Evolutionary conservation across 2,113 vertebrate genomes (phyloP).

Genomic region (Clinocottus analis): DNA sequence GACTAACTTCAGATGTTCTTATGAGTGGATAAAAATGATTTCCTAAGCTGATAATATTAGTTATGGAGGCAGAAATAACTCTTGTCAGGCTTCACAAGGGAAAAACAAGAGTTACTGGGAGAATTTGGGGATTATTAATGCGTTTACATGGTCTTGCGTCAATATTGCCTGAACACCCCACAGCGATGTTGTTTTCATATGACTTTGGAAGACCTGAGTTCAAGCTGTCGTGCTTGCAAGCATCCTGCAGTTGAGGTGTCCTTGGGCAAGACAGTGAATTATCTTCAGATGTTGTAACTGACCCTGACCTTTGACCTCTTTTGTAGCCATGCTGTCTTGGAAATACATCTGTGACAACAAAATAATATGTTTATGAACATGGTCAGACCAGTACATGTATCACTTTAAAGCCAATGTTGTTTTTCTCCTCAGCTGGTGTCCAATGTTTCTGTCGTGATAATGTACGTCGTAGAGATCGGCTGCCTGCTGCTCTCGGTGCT

Average conservation of each 20-base stretch:
- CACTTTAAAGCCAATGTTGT: not conserved
- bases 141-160: not conserved
- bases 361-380: not conserved
- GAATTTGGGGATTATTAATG: constrained; percentile 39
- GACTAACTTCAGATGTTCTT: constrained; percentile 17
- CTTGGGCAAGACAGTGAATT: constrained; percentile 47
- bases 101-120: not conserved
- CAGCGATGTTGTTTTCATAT: constrained; percentile 19
- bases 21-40: not conserved
- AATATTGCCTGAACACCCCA: constrained; percentile 7
- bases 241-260: constrained; percentile 34
- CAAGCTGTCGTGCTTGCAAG: constrained; percentile 4
- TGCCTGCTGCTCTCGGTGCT: constrained; percentile 78
- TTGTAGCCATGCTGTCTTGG: constrained; percentile 6
- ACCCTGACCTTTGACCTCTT: constrained; percentile 44
- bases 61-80: constrained; percentile 16
- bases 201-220: constrained; percentile 15
- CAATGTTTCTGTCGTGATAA: constrained; percentile 66
- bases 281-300: constrained; percentile 17
- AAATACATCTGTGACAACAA: not conserved
- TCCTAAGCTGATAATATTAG: not conserved
- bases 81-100: not conserved
- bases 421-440: constrained; percentile 69
- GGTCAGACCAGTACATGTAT: not conserved
- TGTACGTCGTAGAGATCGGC: constrained; percentile 73